Evolutionary conservation across 2,113 vertebrate species (phyloP), one percentile per base, ranked within the genome.

Genomic region (Morphnarchus princeps): DNA sequence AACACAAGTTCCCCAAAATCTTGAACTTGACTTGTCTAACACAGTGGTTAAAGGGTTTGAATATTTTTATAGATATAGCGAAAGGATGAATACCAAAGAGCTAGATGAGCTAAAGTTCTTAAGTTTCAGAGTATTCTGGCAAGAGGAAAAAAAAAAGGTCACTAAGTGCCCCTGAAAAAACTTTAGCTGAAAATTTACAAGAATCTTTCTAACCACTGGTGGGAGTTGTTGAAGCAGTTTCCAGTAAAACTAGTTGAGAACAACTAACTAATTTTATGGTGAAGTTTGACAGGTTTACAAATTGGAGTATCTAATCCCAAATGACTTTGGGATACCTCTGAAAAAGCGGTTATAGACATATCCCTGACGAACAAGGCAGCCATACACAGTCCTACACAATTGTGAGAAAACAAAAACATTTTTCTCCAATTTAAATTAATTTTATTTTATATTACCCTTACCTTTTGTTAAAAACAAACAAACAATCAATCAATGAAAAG

Each of bases 331-430:
- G 28, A 61, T 69, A 36, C 6, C n/a, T 50, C 32, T 47, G 38
- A 45, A 78, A 91, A 82, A 84, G 19, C 24, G 8, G 3, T 15
- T 54, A 11, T 14, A 71, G n/a, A 67, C 9, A 36, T 21, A 12
- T 8, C 55, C 2, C 22, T 55, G 21, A 8, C 57, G 11, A 82
- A 76, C 6, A 54, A 79, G 16, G 32, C 13, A 71, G 38, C 25
- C 21, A 52, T 25, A 42, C 10, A 6, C 3, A 52, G 6, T 22
- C 50, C 19, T 78, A 47, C 4, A 17, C 0, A 38, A 4, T 0
- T 52, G 7, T 36, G 76, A 76, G 42, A 76, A 93, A 24, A 36
- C 2, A n/a, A 54, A 67, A 70, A 5, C 0, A 6, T 28, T 72
- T 72, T 34, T 34, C 12, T 82, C 13, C 15, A 43, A 40, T 88